These are phyloP conservation scores for Cheirogaleus major DNA, from an alignment of 2,797 vertebrate species.

Conservation along the genomic window DNA sequence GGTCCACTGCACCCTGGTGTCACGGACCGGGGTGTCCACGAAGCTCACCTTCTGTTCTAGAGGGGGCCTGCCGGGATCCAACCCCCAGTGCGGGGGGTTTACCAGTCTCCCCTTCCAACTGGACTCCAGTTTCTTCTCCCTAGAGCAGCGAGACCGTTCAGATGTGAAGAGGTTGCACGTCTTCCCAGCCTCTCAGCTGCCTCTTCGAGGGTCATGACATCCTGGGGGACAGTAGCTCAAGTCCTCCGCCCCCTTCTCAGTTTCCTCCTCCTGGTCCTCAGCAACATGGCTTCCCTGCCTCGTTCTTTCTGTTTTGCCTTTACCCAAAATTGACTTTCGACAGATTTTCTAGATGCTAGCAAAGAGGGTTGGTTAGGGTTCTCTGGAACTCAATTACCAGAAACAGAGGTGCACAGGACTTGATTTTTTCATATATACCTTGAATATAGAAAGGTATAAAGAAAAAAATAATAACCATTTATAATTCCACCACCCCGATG, in stretches of 20 bases:
- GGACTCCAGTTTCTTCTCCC: neutral
- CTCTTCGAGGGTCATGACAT: neutral
- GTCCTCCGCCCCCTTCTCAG: accelerated
- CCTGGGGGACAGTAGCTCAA: neutral
- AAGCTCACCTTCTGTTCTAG: neutral
- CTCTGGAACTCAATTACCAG: neutral
- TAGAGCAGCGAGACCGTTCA: neutral
- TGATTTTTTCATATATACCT: neutral
- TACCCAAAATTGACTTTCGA: neutral
- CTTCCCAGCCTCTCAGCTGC: neutral
- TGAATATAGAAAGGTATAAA: neutral
- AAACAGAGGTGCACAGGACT: neutral
- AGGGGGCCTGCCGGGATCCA: neutral
- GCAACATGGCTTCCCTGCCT: neutral
- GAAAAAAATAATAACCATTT: neutral
- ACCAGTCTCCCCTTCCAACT: neutral
- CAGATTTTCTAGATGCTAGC: neutral
- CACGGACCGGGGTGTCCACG: neutral
- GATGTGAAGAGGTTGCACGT: accelerated
- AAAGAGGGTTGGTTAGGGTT: neutral
- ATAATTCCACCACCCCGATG: too few species aligned
- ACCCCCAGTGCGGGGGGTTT: neutral
- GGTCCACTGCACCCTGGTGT: neutral
- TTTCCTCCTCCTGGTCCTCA: neutral
- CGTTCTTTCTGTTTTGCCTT: neutral